Base-by-base conservation (phyloP, 2,113 vertebrate genomes). In the Dolichallabes microphthalmus region DNA sequence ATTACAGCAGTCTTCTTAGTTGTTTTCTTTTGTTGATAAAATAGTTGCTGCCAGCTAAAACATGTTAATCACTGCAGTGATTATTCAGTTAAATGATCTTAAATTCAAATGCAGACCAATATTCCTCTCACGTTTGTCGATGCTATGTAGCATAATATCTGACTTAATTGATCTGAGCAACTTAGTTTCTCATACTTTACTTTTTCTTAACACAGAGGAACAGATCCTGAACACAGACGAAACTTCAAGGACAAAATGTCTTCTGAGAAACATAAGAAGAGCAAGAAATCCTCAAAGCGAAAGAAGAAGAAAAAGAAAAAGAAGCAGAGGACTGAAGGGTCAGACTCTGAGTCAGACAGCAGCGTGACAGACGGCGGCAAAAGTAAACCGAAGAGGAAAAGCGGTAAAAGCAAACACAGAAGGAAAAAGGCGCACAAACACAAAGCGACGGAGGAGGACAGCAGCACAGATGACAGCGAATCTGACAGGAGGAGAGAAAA, bases 301-400 rank as follows among this genome's bases (percentile, higher is more conserved):
- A 98, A 96, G 84, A 97, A 96, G 92, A 98, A 97, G 55, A 95
- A 91, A 83, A 96, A 96, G 2, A 97, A 93, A 95, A 96, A 95
- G 92, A 93, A 91, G 12, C 61, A 39, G 94, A 93, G 35, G 45
- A 90, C 14, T 32, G 94, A 89, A 50, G 94, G 90, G 0, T 94
- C 94, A 2, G 93, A 91, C 89, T 95, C 95, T 0, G 93, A 91
- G 64, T 92, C 92, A 82, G 92, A 94, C 87, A 89, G 85, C 6
- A 89, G 90, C 15, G 88, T 84, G 17, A 87, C 86, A 30, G 71
- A 74, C 0, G 55, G 71, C 25, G 88, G 90, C 19, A 92, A 87
- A 80, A 84, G 85, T 74, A 94, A 88, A 81, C 92, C 82, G 66
- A 91, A 61, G 87, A 93, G 80, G 64, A 95, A 87, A 92, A 93